phyloP scores from a whole-genome alignment of 2,888 invertebrate species.

The Lamellibrachia columna region DNA sequence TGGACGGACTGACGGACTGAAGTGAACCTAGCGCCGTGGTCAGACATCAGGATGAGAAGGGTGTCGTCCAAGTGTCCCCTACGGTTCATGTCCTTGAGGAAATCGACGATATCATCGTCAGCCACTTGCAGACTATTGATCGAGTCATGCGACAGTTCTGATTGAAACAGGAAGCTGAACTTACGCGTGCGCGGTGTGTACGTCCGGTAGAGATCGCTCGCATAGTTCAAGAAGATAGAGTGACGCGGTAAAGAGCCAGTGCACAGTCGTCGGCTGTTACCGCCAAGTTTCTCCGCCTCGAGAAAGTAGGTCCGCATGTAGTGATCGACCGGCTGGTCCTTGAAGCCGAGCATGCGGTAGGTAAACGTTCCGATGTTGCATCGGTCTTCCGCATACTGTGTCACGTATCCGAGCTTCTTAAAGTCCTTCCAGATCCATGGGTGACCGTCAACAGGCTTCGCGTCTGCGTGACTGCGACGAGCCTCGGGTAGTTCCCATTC shows the following conservation, averaged over 20 bases:
- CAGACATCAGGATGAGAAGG: conserved; percentile 87
- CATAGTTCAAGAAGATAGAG: conserved; percentile 63
- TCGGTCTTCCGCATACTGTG: conserved; percentile 88
- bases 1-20: conserved; percentile 85
- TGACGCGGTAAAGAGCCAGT: conserved; percentile 73
- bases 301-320: conserved; percentile 80
- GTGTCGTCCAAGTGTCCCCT: conserved; percentile 80
- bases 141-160: conserved; percentile 80
- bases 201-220: conserved; percentile 71
- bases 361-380: conserved; percentile 87
- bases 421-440: conserved; percentile 88
- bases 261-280: neutral
- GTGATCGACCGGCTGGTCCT: conserved; percentile 85
- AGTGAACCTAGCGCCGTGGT: conserved; percentile 86
- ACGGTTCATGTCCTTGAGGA: conserved; percentile 71
- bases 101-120: conserved; percentile 75
- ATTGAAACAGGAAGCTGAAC: conserved; percentile 88
- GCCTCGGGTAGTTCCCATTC: conserved; percentile 44
- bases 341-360: conserved; percentile 88
- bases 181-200: conserved; percentile 76
- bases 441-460: conserved; percentile 78
- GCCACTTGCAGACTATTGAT: conserved; percentile 79
- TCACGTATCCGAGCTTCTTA: conserved; percentile 69
- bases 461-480: conserved; percentile 57
- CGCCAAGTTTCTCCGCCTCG: neutral